Base-by-base conservation (phyloP, 1,140 invertebrate genomes). In the Drosophila mojavensis region DNA sequence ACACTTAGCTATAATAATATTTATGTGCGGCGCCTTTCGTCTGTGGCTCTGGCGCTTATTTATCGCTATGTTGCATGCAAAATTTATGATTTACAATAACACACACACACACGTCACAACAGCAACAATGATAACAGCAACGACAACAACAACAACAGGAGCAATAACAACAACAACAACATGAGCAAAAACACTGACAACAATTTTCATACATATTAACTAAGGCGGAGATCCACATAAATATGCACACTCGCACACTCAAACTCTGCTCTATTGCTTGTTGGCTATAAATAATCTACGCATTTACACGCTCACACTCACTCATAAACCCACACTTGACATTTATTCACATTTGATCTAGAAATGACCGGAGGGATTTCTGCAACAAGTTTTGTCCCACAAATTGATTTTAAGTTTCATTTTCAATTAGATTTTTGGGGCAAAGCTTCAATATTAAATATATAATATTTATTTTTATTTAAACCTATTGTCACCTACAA, bases 21-120 rank as follows among this genome's bases (percentile, higher is more conserved):
- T 74, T 82, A 72, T 76, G 51, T 79, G 68, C 60, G 24, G 47
- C 39, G 76, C 55, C 33, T 68, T 45, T 66, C 48, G 62, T 62
- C 65, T 61, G 65, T 64, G 66, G 66, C 61, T 73, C 70, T 47
- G 72, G 55, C 66, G 72, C 62, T 89, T 88, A 88, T 88, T 88
- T 88, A 89, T 88, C 83, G 84, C 79, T 83, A 88, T 76, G 77
- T 64, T 78, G 84, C 83, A 88, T 88, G 83, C 83, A 88, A 78
- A 88, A 89, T 80, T 88, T 88, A 83, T 89, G 76, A 88, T 88
- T 81, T 83, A 88, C 79, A 83, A 77, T 68, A 89, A 73, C 43
- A 70, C 20, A 24, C 20, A 24, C 20, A 24, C 20, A 24, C 67
- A 77, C 72, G 70, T 36, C 55, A 86, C 71, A 72, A 66, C 65